phyloP scores from a whole-genome alignment of 1,140 invertebrate genomes.

The Bradynema listronoti region DNA sequence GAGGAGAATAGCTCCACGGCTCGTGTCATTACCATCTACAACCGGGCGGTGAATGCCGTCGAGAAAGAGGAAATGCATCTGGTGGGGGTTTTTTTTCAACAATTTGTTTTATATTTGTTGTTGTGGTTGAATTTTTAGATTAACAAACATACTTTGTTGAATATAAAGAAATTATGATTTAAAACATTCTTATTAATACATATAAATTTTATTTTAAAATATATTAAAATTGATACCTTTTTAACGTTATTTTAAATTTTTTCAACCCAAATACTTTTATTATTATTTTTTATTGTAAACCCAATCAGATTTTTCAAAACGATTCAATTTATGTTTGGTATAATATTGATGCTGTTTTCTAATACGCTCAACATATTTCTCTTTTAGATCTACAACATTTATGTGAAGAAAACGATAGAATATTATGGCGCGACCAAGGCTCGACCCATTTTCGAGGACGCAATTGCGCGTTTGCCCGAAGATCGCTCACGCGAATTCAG shows the following conservation, averaged over 20 bases:
- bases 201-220: not conserved
- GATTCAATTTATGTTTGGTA: conserved; percentile 35
- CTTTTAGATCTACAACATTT: conserved; percentile 87
- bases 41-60: conserved; percentile 82
- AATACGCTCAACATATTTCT: not conserved
- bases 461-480: conserved; percentile 85
- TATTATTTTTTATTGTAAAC: too few species aligned
- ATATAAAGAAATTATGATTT: not conserved
- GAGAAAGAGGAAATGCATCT: conserved; percentile 85
- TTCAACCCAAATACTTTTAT: too few species aligned
- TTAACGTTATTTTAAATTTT: too few species aligned
- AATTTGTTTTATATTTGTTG: not conserved
- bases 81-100: conserved; percentile 59
- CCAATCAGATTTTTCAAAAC: too few species aligned
- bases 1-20: conserved; percentile 92
- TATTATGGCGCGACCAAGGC: conserved; percentile 94
- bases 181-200: not conserved
- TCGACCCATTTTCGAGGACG: conserved; percentile 92
- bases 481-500: conserved; percentile 86
- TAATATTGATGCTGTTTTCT: conserved; percentile 14
- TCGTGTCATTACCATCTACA: conserved; percentile 96
- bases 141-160: too few species aligned
- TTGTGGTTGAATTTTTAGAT: too few species aligned
- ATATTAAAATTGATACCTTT: too few species aligned
- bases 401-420: conserved; percentile 93